A percentile compares a stretch with the other conserved stretches of the same genome.
These are phyloP conservation scores for Seriola dumerili DNA, from an alignment of 2,113 vertebrate genomes.

Conservation along the genomic window DNA sequence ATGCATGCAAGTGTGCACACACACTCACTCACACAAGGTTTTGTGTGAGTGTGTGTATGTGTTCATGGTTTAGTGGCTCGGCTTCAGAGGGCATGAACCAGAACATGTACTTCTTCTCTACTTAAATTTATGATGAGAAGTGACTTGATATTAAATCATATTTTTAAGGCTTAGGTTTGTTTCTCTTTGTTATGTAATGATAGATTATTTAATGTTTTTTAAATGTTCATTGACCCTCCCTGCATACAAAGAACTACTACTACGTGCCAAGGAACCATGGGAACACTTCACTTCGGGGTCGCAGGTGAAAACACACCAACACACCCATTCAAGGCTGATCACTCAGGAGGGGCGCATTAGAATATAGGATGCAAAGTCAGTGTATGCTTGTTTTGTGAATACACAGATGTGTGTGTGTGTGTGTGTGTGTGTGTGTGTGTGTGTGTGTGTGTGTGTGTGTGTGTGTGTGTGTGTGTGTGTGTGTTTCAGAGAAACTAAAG, in stretches of 20 bases:
- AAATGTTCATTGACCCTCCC: slow-evolving; percentile 47
- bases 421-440: neutral
- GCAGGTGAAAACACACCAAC: slow-evolving; percentile 61
- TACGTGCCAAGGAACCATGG: slow-evolving; percentile 76
- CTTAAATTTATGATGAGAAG: neutral
- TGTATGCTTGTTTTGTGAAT: slow-evolving; percentile 42
- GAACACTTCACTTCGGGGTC: slow-evolving; percentile 58
- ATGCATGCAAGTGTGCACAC: neutral
- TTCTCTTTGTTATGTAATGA: neutral
- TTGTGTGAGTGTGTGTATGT: neutral
- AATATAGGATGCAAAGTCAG: slow-evolving; percentile 55
- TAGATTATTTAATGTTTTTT: neutral
- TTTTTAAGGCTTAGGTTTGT: neutral
- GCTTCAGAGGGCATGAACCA: slow-evolving; percentile 4
- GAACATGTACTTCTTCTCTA: neutral
- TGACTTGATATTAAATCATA: neutral
- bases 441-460: slow-evolving; percentile 1
- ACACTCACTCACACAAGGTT: neutral
- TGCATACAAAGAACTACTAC: slow-evolving; percentile 51
- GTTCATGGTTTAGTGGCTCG: slow-evolving; percentile 3
- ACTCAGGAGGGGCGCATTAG: slow-evolving; percentile 19
- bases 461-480: neutral
- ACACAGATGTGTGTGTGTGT: no score
- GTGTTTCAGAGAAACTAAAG: slow-evolving; percentile 11
- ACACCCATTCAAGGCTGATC: slow-evolving; percentile 43